A percentile compares a stretch with the other conserved stretches of the same genome.
These are phyloP conservation scores for Orchesellides sinensis DNA, from an alignment of 2,888 invertebrate genomes.

Conservation along the genomic window DNA sequence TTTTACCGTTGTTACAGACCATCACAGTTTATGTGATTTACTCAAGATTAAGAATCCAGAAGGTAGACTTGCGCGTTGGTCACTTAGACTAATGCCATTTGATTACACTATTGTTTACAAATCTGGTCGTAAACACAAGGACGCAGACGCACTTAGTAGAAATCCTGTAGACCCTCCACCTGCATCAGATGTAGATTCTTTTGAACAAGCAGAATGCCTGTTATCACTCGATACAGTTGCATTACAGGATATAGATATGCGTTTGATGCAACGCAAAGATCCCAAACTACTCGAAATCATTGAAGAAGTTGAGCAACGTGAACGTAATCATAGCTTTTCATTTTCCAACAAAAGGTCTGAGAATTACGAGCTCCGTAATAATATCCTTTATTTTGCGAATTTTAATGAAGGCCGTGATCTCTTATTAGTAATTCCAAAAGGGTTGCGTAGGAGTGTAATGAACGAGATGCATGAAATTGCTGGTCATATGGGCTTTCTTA, in stretches of 20 bases:
- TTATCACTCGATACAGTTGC: neutral
- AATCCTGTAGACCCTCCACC: neutral
- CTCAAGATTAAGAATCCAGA: slow-evolving; percentile 4
- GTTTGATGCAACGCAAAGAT: neutral
- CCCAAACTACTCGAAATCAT: neutral
- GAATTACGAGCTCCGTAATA: neutral
- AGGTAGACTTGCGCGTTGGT: neutral
- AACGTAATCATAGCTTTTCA: neutral
- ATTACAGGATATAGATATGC: too few relatives aligned
- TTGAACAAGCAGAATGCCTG: neutral
- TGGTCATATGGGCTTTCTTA: neutral
- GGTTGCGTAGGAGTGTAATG: too few relatives aligned
- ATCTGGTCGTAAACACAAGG: neutral
- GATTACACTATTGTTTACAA: neutral
- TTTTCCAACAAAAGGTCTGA: neutral
- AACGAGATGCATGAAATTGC: too few relatives aligned
- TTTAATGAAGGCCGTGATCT: neutral
- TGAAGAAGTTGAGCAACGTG: neutral
- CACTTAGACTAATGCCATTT: neutral
- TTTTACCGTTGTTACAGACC: slow-evolving; percentile 16
- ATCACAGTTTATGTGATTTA: neutral
- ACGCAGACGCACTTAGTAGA: neutral
- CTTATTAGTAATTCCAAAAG: too few relatives aligned
- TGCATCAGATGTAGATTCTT: neutral
- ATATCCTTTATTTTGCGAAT: neutral